Percentiles rank a stretch among this genome's conserved stretches.
Evolutionary conservation across 1,140 invertebrate genomes (phyloP).

Genomic region (Drosophila equinoxialis): DNA sequence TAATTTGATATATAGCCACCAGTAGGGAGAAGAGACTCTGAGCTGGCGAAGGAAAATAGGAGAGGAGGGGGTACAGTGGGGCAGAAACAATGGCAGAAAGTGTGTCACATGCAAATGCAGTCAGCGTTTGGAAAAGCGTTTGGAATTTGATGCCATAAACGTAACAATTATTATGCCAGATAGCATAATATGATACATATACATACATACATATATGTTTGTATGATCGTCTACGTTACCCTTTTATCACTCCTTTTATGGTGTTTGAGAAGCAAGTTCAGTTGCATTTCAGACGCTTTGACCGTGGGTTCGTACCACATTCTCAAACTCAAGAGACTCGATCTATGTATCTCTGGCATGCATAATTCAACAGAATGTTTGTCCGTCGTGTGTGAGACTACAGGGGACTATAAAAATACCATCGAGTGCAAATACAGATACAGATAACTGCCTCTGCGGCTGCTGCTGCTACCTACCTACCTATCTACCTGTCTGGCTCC

Average conservation of each 20-base stretch:
- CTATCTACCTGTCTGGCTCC: constrained; percentile 49
- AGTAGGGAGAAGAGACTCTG: constrained; percentile 23
- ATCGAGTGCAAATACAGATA: constrained; percentile 69
- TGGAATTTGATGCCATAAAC: constrained; percentile 76
- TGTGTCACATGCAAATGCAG: constrained; percentile 78
- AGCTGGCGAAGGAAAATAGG: not conserved
- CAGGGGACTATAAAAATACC: constrained; percentile 56
- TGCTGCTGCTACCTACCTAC: constrained; percentile 31
- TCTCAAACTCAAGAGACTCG: constrained; percentile 5
- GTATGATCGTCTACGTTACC: not conserved
- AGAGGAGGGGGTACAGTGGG: not conserved
- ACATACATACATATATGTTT: not conserved
- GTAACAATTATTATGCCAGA: constrained; percentile 47
- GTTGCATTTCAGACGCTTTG: constrained; percentile 55
- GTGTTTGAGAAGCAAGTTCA: constrained; percentile 67
- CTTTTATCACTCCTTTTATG: constrained; percentile 47
- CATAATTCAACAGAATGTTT: constrained; percentile 74
- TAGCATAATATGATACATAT: constrained; percentile 9
- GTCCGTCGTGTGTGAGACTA: constrained; percentile 30
- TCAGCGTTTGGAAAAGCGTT: constrained; percentile 47
- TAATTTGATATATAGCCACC: constrained; percentile 50
- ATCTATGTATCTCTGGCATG: constrained; percentile 39
- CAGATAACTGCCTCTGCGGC: constrained; percentile 42
- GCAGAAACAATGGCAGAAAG: constrained; percentile 56
- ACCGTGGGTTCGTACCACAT: constrained; percentile 37